phyloP scores from a whole-genome alignment of 2,113 vertebrate genomes.

The Myodes glareolus region DNA sequence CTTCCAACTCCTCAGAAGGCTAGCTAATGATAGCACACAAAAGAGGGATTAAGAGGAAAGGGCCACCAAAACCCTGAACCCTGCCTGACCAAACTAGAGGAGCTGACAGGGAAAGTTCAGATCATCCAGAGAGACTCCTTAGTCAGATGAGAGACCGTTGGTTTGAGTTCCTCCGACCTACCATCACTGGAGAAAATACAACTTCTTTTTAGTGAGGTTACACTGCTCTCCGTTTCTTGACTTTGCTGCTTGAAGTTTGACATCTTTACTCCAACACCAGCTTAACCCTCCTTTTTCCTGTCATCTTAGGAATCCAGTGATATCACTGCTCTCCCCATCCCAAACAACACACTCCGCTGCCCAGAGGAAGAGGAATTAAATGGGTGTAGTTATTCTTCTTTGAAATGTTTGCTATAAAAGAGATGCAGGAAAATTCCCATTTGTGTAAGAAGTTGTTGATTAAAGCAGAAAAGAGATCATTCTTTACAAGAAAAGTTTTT shows the following conservation, averaged over 20 bases:
- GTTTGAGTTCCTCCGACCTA: slow-evolving; percentile 73
- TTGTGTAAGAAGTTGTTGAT: slow-evolving; percentile 16
- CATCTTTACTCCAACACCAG: not conserved
- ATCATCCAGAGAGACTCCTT: slow-evolving; percentile 66
- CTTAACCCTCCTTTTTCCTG: not conserved
- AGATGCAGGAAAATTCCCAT: not conserved
- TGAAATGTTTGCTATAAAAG: not conserved
- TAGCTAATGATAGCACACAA: slow-evolving; percentile 67
- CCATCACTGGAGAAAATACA: slow-evolving; percentile 14
- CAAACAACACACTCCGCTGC: not conserved
- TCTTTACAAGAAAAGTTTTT: not conserved
- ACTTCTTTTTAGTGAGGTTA: not conserved
- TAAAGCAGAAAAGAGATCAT: not conserved
- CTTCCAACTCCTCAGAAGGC: not conserved
- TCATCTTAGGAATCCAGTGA: not conserved
- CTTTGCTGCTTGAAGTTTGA: not conserved
- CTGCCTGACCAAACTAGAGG: slow-evolving; percentile 59
- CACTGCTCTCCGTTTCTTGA: not conserved
- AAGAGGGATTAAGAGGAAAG: slow-evolving; percentile 35
- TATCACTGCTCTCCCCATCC: not conserved
- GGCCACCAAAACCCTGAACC: slow-evolving; percentile 64
- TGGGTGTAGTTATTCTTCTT: not conserved
- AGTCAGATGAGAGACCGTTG: slow-evolving; percentile 64
- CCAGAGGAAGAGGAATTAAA: not conserved
- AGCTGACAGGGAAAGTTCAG: slow-evolving; percentile 69